Evolutionary conservation across 2,888 invertebrate genomes (phyloP).

Genomic region (Netelia melanura): DNA sequence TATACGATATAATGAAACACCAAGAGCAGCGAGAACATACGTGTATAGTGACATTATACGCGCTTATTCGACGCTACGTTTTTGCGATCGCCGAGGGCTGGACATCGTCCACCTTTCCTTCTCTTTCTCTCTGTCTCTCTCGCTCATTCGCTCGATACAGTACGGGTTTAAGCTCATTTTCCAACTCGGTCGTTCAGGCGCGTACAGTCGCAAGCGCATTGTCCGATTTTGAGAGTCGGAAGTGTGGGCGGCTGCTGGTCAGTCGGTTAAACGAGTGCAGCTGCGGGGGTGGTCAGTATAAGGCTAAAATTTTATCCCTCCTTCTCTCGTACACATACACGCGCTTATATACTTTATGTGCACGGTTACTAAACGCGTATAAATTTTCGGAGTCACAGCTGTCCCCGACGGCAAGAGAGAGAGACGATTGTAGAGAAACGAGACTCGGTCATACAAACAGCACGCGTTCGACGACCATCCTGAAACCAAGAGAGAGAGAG

Average conservation of each 20-base stretch:
- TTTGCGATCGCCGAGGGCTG: conserved; percentile 54
- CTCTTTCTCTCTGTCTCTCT: conserved; percentile 32
- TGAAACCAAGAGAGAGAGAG: conserved; percentile 20
- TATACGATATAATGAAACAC: conserved; percentile 39
- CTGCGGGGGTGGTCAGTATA: conserved; percentile 66
- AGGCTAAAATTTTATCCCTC: conserved; percentile 42
- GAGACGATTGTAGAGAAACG: conserved; percentile 26
- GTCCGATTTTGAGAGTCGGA: conserved; percentile 64
- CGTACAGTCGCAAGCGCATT: conserved; percentile 42
- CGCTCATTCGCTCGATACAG: background rate
- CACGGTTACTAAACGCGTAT: background rate
- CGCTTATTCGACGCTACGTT: conserved; percentile 52
- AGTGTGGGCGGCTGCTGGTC: conserved; percentile 80
- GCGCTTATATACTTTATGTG: background rate
- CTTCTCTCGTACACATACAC: conserved; percentile 60
- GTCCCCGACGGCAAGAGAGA: conserved; percentile 22
- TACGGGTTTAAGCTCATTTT: conserved; percentile 31
- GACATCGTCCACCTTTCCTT: conserved; percentile 48
- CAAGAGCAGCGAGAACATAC: background rate
- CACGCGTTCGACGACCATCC: conserved; percentile 52
- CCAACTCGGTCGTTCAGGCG: conserved; percentile 27
- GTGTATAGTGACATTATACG: conserved; percentile 34
- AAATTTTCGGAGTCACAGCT: conserved; percentile 53
- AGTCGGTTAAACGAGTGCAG: conserved; percentile 72
- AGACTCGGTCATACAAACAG: conserved; percentile 13